Percentiles rank a stretch among this genome's conserved stretches.
These are phyloP conservation scores for Agelas oroides DNA, from an alignment of 37 sponge, comb jelly and placozoan genomes.

Conservation along the genomic window DNA sequence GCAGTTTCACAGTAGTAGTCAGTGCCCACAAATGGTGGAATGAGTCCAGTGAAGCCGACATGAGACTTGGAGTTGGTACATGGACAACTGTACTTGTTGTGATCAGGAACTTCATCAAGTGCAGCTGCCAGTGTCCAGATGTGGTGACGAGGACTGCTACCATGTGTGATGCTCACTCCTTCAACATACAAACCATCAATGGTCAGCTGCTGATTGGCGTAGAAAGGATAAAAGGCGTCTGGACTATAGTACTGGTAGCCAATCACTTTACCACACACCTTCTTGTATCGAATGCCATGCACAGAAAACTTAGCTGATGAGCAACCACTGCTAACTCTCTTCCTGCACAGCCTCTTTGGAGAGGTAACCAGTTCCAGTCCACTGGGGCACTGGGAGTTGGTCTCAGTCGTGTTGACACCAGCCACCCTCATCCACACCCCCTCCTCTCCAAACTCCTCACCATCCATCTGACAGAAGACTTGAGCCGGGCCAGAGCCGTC, in stretches of 20 bases:
- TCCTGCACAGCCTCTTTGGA: conserved; percentile 15
- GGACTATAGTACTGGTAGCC: conserved; percentile 21
- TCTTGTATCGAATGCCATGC: conserved; percentile 12
- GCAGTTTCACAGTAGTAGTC: conserved; percentile 62
- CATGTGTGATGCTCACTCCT: not conserved
- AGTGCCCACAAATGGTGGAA: conserved; percentile 41
- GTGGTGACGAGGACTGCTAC: too few species aligned
- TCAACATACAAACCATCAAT: conserved; percentile 38
- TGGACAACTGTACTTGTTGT: conserved; percentile 11
- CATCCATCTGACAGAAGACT: conserved; percentile 41
- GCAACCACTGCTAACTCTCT: conserved; percentile 6
- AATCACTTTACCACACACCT: conserved; percentile 43
- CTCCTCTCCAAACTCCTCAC: not conserved
- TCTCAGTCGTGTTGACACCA: conserved; percentile 31
- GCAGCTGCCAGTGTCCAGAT: conserved; percentile 28
- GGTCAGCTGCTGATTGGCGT: not conserved
- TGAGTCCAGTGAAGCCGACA: conserved; percentile 11
- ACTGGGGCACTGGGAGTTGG: conserved; percentile 18
- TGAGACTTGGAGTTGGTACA: conserved; percentile 18
- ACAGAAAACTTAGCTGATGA: conserved; percentile 31
- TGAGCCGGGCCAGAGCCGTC: conserved; percentile 4
- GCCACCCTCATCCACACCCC: conserved; percentile 44
- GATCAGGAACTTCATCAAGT: conserved; percentile 11
- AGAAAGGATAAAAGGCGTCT: conserved; percentile 38
- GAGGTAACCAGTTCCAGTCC: conserved; percentile 33